phyloP scores from a whole-genome alignment of 2,113 vertebrate genomes.

The Alexandromys fortis region DNA sequence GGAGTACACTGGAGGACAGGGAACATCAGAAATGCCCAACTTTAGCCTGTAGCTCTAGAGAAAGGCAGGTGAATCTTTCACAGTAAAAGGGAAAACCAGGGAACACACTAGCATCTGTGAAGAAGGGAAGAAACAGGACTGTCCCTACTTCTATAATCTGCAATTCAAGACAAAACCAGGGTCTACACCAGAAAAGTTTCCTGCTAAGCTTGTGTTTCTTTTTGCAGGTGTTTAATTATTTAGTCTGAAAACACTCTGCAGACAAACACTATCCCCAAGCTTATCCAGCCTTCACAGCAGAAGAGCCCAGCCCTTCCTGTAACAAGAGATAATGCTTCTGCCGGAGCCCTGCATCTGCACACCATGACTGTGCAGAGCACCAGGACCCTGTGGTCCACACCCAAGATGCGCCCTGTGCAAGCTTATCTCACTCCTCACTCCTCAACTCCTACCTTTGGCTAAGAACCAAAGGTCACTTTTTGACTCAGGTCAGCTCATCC shows the following conservation, averaged over 20 bases:
- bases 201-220: not conserved
- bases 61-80: not conserved
- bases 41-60: not conserved
- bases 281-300: slow-evolving; percentile 38
- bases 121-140: not conserved
- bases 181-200: not conserved
- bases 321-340: slow-evolving; percentile 5
- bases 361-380: not conserved
- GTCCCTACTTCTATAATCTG: not conserved
- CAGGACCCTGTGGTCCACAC: not conserved
- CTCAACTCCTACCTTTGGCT: not conserved
- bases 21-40: not conserved
- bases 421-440: not conserved
- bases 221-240: not conserved
- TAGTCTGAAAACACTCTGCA: not conserved
- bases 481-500: not conserved
- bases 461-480: not conserved
- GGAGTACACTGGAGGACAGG: not conserved
- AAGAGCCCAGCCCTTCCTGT: slow-evolving; percentile 48
- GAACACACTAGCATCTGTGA: not conserved
- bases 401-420: accelerated
- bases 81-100: not conserved
- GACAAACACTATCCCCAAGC: not conserved
- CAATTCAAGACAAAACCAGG: not conserved
- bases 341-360: not conserved